Percentiles rank a stretch among this genome's conserved stretches.
phyloP scores from a whole-genome alignment of 2,113 vertebrate genomes.

The Atractosteus spatula region DNA sequence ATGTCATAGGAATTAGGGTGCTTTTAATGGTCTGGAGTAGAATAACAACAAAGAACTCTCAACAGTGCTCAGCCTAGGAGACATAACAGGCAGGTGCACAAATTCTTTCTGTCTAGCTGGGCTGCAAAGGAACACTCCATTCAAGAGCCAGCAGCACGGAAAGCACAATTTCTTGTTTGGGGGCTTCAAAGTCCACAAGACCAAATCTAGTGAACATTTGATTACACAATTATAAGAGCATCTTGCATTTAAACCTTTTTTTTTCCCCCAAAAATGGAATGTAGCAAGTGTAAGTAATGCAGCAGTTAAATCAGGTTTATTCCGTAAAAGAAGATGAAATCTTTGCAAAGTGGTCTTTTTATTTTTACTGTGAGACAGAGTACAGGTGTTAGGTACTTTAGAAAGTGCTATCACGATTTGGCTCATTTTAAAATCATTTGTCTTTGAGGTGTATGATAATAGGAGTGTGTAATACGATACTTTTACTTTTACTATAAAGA shows the following conservation, averaged over 20 bases:
- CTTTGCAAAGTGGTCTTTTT: too few relatives aligned
- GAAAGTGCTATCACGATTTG: too few relatives aligned
- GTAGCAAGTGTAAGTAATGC: background rate
- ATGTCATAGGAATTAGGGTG: conserved; percentile 85
- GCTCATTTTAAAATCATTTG: too few relatives aligned
- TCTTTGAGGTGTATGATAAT: too few relatives aligned
- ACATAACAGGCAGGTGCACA: conserved; percentile 63
- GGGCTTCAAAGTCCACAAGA: conserved; percentile 54
- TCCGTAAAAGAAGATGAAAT: too few relatives aligned
- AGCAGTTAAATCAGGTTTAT: background rate
- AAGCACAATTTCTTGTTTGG: conserved; percentile 57
- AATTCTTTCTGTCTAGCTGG: conserved; percentile 65
- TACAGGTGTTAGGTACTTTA: too few relatives aligned
- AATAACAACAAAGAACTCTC: conserved; percentile 71
- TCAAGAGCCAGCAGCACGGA: conserved; percentile 64
- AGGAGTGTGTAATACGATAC: too few relatives aligned
- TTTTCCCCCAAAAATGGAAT: background rate
- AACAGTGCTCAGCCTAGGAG: conserved; percentile 47
- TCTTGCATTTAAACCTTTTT: conserved; percentile 16
- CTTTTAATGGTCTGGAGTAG: conserved; percentile 82
- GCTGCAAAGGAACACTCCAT: conserved; percentile 53
- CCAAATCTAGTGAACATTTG: conserved; percentile 57
- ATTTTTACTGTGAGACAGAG: too few relatives aligned
- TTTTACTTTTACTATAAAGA: too few relatives aligned
- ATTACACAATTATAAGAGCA: conserved; percentile 47